These are phyloP conservation scores for Agonopterix heracliana DNA, from an alignment of 2,888 invertebrate species.

Conservation along the genomic window DNA sequence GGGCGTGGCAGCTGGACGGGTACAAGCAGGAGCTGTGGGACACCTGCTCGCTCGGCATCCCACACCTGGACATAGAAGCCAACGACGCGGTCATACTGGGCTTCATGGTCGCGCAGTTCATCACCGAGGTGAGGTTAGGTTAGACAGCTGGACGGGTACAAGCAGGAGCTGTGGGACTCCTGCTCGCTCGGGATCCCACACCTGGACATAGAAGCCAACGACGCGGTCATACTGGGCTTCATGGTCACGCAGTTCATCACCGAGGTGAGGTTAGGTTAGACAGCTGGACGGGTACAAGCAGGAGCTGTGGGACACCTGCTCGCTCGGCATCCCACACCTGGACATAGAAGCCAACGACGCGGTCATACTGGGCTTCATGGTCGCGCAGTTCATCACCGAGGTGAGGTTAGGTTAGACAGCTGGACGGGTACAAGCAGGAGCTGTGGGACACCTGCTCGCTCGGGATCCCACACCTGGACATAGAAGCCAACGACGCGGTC, in stretches of 20 bases:
- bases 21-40: conserved; percentile 97
- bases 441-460: conserved; percentile 92
- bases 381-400: conserved; percentile 96
- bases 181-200: conserved; percentile 92
- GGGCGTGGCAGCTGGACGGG: conserved; percentile 95
- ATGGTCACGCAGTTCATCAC: conserved; percentile 96
- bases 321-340: conserved; percentile 92
- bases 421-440: conserved; percentile 96
- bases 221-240: conserved; percentile 96
- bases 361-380: conserved; percentile 96
- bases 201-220: conserved; percentile 96
- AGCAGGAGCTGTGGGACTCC: conserved; percentile 94
- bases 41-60: conserved; percentile 88
- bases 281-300: conserved; percentile 96
- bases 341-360: conserved; percentile 98
- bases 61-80: conserved; percentile 95
- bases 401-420: too few relatives aligned
- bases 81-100: conserved; percentile 98
- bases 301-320: conserved; percentile 92
- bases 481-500: conserved; percentile 97
- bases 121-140: too few relatives aligned
- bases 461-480: conserved; percentile 93
- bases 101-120: conserved; percentile 94
- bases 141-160: conserved; percentile 96
- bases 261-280: too few relatives aligned